Evolutionary conservation across 2,888 invertebrate genomes (phyloP).

Genomic region (Bibio marci): DNA sequence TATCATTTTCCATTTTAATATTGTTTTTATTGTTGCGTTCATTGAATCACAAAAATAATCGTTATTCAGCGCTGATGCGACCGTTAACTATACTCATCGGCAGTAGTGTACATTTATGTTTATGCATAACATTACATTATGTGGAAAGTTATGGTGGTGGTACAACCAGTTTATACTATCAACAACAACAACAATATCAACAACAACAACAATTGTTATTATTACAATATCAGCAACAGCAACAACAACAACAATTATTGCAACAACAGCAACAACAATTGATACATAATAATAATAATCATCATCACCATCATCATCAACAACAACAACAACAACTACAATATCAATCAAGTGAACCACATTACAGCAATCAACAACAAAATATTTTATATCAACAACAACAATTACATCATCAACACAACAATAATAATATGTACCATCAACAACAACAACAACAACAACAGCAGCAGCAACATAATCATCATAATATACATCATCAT

Average conservation of each 20-base stretch:
- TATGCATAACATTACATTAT: conserved; percentile 71
- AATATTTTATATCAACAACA: too few relatives aligned
- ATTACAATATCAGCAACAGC: too few relatives aligned
- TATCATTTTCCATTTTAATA: conserved; percentile 78
- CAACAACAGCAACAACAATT: conserved; percentile 9
- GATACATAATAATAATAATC: conserved; percentile 13
- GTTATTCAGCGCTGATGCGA: conserved; percentile 51
- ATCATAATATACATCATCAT: not conserved
- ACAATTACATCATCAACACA: too few relatives aligned
- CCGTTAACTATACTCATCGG: conserved; percentile 63
- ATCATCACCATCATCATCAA: conserved; percentile 15
- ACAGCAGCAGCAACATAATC: conserved; percentile 1
- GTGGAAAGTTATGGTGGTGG: conserved; percentile 36
- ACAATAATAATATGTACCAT: too few relatives aligned
- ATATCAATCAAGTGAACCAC: conserved; percentile 3
- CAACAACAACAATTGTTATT: too few relatives aligned
- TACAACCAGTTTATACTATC: conserved; percentile 23
- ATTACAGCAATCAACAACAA: too few relatives aligned
- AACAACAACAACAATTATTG: too few relatives aligned
- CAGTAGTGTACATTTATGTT: conserved; percentile 57
- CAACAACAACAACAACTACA: conserved; percentile 10
- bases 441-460: too few relatives aligned
- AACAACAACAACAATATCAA: conserved; percentile 18
- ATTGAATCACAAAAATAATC: conserved; percentile 52
- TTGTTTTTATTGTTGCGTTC: conserved; percentile 71